Base-by-base conservation (phyloP, 1,140 invertebrate genomes). In the Tribolium madens region DNA sequence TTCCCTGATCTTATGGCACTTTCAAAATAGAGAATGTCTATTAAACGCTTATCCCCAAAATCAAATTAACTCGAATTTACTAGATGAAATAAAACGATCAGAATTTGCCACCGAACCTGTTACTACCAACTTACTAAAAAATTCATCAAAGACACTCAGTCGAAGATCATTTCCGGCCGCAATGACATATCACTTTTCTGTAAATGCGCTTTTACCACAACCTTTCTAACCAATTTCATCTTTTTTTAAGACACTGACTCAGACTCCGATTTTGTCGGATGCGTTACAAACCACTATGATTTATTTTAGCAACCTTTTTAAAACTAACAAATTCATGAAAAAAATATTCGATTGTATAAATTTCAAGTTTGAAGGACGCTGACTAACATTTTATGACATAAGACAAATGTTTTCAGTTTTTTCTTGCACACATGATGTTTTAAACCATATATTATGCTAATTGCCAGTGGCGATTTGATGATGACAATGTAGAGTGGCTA, bases 31-130 rank as follows among this genome's bases (percentile, higher is more conserved):
- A 33, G 14, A 64, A 31, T 42, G 57, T 64, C 21, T 64, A 64
- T 64, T 64, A 64, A 64, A 64, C 17, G 57, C 57, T 64, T 64
- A 64, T 64, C 57, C 57, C 31, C 13, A 64, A 64, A 64, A 64
- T 64, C 57, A 64, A 64, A 64, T 64, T 64, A 64, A 64, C 57
- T 64, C 12, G 26, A 64, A 64, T 57, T 57, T 17, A 3, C 52
- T 64, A 26, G n/a, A 64, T 64, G 26, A 64, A 64, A 64, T 64
- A 64, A 21, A 64, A 3, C 57, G 57, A 64, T 64, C 26, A 33
- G 26, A 64, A 64, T 64, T 64, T 1, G 26, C 21, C 57, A 33
- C 17, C 18, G 52, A 42, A n/a, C 26, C n/a, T 13, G 57, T 31
- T 26, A 33, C 26, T 64, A 2, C 57, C 17, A 14, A 64, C 26